Conservation (phyloP, 2,888 invertebrate genomes). For the Hofmannophila pseudospretella region DNA sequence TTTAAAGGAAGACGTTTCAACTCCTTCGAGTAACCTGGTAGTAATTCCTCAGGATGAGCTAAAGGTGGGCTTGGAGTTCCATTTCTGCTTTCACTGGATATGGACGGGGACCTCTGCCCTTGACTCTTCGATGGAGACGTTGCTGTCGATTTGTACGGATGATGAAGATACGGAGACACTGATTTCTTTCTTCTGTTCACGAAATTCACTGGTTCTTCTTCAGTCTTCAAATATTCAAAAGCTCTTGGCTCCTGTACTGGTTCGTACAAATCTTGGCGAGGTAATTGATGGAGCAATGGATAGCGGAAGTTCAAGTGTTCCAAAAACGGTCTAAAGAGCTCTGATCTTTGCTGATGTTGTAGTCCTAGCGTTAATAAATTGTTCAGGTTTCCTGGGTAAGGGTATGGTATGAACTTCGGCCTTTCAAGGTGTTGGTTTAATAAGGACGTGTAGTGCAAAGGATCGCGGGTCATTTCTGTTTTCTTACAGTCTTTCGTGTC, state of each 20-base stretch:
- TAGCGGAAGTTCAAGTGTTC: conserved; percentile 66
- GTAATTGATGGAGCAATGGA: conserved; percentile 59
- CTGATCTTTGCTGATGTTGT: conserved; percentile 76
- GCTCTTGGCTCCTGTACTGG: conserved; percentile 39
- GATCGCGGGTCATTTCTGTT: conserved; percentile 55
- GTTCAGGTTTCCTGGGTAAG: conserved; percentile 80
- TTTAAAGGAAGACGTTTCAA: conserved; percentile 67
- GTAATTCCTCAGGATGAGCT: conserved; percentile 60
- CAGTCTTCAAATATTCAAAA: conserved; percentile 53
- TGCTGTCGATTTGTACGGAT: conserved; percentile 56
- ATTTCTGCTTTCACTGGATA: conserved; percentile 71
- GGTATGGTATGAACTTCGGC: conserved; percentile 78
- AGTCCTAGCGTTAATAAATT: conserved; percentile 81
- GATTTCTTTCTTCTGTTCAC: conserved; percentile 59
- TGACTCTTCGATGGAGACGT: conserved; percentile 62
- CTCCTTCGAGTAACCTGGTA: conserved; percentile 63
- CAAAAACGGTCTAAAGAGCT: conserved; percentile 68
- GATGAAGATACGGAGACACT: conserved; percentile 60
- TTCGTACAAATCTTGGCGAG: conserved; percentile 55
- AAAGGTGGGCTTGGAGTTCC: conserved; percentile 77
- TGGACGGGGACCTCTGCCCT: conserved; percentile 58
- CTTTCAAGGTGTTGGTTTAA: conserved; percentile 53
- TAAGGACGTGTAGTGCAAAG: conserved; percentile 55
- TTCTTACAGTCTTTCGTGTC: conserved; percentile 73
- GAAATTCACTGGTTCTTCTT: conserved; percentile 53